Conservation (phyloP, 2,113 vertebrate species). For the Salvelinus sp. region DNA sequence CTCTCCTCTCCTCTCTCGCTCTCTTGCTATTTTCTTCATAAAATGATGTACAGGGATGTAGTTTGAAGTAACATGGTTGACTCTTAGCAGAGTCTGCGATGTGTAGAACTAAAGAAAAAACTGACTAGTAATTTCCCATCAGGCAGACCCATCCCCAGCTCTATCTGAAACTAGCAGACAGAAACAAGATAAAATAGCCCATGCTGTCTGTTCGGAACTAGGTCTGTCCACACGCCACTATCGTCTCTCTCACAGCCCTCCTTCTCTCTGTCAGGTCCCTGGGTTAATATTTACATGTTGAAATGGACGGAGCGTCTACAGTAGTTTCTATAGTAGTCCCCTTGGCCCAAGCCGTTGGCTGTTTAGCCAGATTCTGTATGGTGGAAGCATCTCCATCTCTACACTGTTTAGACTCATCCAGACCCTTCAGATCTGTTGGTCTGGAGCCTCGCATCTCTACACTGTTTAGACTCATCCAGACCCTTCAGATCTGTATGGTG, state of each 20-base stretch:
- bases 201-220: conserved; percentile 58
- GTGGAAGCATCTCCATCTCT: too few relatives aligned
- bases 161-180: conserved; percentile 61
- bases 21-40: background rate
- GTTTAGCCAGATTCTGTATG: too few relatives aligned
- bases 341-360: too few relatives aligned
- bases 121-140: conserved; percentile 44
- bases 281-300: conserved; percentile 55
- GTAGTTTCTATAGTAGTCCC: too few relatives aligned
- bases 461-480: too few relatives aligned
- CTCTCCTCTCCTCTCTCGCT: too few relatives aligned
- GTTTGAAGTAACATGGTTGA: conserved; percentile 38
- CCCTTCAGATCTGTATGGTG: too few relatives aligned
- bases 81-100: conserved; percentile 53
- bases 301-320: background rate
- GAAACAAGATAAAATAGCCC: conserved; percentile 64
- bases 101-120: conserved; percentile 53
- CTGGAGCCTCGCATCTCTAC: too few relatives aligned
- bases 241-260: conserved; percentile 38
- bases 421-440: too few relatives aligned
- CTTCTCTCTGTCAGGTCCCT: conserved; percentile 33
- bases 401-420: too few relatives aligned
- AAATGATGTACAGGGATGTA: conserved; percentile 45
- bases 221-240: conserved; percentile 55
- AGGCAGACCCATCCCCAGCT: conserved; percentile 48